Evolutionary conservation across 92 coral and sea anemone species (phyloP).

Genomic region (Porites cylindrica): DNA sequence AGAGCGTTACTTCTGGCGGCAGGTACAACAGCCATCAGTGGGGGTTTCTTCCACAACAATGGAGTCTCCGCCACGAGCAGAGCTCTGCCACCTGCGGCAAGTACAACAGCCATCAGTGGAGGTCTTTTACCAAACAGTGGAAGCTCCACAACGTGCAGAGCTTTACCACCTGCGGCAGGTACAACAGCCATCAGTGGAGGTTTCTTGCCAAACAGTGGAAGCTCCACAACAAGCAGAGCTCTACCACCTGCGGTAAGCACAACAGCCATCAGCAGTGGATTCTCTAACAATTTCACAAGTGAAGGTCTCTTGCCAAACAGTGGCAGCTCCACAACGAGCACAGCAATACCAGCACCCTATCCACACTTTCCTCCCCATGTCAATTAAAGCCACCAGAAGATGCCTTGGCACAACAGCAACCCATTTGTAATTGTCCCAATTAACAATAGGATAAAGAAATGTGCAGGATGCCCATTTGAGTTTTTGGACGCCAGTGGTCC

Average conservation of each 20-base stretch:
- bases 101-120: constrained; percentile 21
- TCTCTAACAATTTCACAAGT: background rate
- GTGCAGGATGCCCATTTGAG: constrained; percentile 63
- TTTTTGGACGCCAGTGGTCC: constrained; percentile 68
- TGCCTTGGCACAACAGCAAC: constrained; percentile 72
- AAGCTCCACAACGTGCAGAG: background rate
- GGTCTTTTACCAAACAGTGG: constrained; percentile 1
- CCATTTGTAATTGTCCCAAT: constrained; percentile 59
- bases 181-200: constrained; percentile 28
- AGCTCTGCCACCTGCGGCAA: background rate
- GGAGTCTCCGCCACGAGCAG: background rate
- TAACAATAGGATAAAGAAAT: constrained; percentile 61
- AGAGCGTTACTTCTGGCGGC: background rate
- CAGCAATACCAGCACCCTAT: constrained; percentile 5
- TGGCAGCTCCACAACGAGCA: background rate
- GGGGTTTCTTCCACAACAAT: constrained; percentile 2
- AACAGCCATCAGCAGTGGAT: constrained; percentile 14
- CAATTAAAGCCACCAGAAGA: constrained; percentile 4
- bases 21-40: constrained; percentile 17
- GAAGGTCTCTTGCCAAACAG: constrained; percentile 9
- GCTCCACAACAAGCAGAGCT: constrained; percentile 13
- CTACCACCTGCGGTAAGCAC: background rate
- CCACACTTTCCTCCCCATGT: constrained; percentile 20
- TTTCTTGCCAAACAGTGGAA: constrained; percentile 10
- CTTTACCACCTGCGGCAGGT: constrained; percentile 7